A percentile compares a stretch with the other conserved stretches of the same genome.
These are phyloP conservation scores for Limnephilus lunatus DNA, from an alignment of 2,888 invertebrate species.

Conservation along the genomic window DNA sequence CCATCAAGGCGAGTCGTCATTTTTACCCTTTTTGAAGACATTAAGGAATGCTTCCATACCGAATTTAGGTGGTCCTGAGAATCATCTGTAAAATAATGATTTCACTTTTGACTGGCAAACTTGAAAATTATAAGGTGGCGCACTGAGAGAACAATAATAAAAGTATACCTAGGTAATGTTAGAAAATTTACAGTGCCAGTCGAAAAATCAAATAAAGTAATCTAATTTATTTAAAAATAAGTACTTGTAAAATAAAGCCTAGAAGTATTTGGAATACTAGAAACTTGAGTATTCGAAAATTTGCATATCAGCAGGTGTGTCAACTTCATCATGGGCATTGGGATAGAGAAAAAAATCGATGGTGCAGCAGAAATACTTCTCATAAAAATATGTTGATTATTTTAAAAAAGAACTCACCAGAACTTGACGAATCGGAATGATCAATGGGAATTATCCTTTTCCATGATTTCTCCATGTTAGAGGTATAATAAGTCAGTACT, in stretches of 20 bases:
- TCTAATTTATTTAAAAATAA: no score
- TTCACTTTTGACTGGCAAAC: not conserved
- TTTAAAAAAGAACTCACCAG: conserved; percentile 38
- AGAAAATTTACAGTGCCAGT: not conserved
- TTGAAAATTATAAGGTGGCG: not conserved
- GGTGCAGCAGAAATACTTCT: not conserved
- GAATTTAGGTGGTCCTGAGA: conserved; percentile 39
- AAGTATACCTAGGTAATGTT: not conserved
- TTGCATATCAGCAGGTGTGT: not conserved
- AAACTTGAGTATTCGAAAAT: not conserved
- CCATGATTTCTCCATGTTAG: conserved; percentile 58
- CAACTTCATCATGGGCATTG: not conserved
- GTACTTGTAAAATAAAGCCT: no score
- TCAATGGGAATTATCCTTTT: conserved; percentile 59
- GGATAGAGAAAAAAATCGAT: not conserved
- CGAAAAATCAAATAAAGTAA: not conserved
- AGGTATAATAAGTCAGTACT: conserved; percentile 2
- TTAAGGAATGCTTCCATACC: conserved; percentile 51
- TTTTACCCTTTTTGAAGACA: conserved; percentile 54
- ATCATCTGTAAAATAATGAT: conserved; percentile 51
- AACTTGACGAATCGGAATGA: conserved; percentile 59
- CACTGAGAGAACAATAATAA: not conserved
- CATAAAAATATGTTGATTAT: not conserved
- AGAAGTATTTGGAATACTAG: not conserved
- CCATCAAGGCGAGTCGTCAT: conserved; percentile 44